These are phyloP conservation scores for Eupithecia insigniata DNA, from an alignment of 2,888 invertebrate genomes.

Conservation along the genomic window DNA sequence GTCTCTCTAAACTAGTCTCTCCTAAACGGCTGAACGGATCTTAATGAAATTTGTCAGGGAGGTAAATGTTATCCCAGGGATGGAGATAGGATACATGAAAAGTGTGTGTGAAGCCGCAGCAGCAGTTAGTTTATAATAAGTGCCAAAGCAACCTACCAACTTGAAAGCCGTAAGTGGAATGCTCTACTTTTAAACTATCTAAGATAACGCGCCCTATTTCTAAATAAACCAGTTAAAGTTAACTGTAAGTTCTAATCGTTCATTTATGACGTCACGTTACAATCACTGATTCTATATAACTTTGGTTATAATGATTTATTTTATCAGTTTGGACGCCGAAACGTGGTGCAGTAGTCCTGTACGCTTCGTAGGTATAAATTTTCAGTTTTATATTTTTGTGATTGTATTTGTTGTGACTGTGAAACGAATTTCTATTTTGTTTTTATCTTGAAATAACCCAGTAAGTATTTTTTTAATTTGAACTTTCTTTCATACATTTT, in stretches of 20 bases:
- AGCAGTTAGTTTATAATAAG: too few species aligned
- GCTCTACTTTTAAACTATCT: not conserved
- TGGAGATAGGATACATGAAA: too few species aligned
- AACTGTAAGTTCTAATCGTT: not conserved
- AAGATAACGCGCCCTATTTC: not conserved
- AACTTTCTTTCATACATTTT: too few species aligned
- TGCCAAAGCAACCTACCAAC: too few species aligned
- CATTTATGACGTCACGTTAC: not conserved
- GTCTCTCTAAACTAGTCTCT: too few species aligned
- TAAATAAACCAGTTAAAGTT: not conserved
- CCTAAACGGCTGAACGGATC: too few species aligned
- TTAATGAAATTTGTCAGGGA: too few species aligned
- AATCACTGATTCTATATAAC: constrained; percentile 9
- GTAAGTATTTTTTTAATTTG: not conserved
- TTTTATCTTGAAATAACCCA: not conserved
- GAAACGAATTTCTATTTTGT: not conserved
- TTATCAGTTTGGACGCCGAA: not conserved
- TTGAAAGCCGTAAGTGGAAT: not conserved
- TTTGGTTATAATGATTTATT: not conserved
- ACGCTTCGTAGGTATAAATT: not conserved
- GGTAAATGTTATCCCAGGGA: too few species aligned
- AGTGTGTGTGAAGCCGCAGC: too few species aligned
- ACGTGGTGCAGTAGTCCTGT: not conserved
- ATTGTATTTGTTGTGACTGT: not conserved
- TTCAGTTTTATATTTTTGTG: not conserved